Evolutionary conservation across 2,797 vertebrate genomes (phyloP).

Genomic region (Bradypus variegatus): DNA sequence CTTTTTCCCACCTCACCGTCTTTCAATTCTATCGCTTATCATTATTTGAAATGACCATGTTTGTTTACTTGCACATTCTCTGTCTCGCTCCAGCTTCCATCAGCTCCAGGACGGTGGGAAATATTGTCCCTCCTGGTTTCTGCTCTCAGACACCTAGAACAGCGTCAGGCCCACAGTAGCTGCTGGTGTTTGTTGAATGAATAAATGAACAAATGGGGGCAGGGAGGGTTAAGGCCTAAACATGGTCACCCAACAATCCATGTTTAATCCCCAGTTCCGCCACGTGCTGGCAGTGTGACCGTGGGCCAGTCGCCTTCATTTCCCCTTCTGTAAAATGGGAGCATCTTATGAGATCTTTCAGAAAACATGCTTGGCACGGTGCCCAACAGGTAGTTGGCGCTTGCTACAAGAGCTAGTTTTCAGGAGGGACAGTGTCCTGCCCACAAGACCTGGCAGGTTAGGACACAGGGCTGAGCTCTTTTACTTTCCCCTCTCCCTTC

Average conservation of each 20-base stretch:
- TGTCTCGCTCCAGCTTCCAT: neutral
- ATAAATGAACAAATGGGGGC: neutral
- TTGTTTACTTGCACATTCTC: neutral
- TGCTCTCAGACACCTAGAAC: neutral
- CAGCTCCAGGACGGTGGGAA: neutral
- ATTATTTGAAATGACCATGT: neutral
- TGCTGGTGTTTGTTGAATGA: neutral
- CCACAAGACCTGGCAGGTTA: neutral
- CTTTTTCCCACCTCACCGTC: neutral
- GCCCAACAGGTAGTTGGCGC: neutral
- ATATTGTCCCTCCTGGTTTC: neutral
- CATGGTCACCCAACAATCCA: rapidly evolving
- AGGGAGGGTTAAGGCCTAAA: neutral
- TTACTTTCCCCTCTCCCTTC: neutral
- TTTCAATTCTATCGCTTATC: neutral
- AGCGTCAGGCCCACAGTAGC: no score
- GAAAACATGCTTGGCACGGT: neutral
- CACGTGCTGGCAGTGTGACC: neutral
- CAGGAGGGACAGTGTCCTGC: neutral
- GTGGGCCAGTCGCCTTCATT: neutral
- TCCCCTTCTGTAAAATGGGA: neutral
- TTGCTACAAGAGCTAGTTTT: neutral
- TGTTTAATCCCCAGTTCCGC: neutral
- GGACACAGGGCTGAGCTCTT: no score
- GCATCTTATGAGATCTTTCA: neutral